phyloP scores from a whole-genome alignment of 2,797 vertebrate genomes.

The Dendrocincla fuliginosa region DNA sequence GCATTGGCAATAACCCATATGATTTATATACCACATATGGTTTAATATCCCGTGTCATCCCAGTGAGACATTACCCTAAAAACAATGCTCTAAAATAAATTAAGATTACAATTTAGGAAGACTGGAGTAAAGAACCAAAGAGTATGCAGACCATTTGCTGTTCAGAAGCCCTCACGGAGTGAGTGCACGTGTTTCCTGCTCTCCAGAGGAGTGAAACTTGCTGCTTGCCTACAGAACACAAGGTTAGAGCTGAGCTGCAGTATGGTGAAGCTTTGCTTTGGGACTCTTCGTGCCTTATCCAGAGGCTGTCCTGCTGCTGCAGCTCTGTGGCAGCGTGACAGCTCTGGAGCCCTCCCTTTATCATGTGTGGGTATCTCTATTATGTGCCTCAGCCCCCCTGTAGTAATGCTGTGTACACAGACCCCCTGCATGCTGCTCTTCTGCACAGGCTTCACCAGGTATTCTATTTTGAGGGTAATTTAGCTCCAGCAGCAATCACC shows the following conservation, averaged over 20 bases:
- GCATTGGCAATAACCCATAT: not conserved
- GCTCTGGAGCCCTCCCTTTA: not conserved
- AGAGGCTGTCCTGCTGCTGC: not conserved
- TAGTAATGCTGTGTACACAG: too few species aligned
- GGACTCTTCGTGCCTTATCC: not conserved
- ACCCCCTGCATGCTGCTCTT: not conserved
- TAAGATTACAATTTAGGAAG: not conserved
- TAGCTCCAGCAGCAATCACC: not conserved
- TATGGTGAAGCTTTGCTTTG: not conserved
- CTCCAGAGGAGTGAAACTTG: not conserved
- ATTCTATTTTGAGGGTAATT: not conserved
- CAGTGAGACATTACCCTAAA: not conserved
- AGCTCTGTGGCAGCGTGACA: not conserved
- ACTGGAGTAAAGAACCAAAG: not conserved
- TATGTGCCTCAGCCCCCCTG: too few species aligned
- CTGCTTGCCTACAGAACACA: not conserved
- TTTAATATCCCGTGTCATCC: not conserved
- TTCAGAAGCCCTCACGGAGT: not conserved
- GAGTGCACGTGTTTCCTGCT: fast-evolving
- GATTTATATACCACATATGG: not conserved
- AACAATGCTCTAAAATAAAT: not conserved
- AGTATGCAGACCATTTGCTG: not conserved
- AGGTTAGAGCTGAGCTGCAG: not conserved
- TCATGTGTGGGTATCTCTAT: fast-evolving
- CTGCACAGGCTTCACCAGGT: not conserved